A percentile compares a stretch with the other conserved stretches of the same genome.
phyloP scores from a whole-genome alignment of 2,888 invertebrate genomes.

The Agrenia bidenticulata region DNA sequence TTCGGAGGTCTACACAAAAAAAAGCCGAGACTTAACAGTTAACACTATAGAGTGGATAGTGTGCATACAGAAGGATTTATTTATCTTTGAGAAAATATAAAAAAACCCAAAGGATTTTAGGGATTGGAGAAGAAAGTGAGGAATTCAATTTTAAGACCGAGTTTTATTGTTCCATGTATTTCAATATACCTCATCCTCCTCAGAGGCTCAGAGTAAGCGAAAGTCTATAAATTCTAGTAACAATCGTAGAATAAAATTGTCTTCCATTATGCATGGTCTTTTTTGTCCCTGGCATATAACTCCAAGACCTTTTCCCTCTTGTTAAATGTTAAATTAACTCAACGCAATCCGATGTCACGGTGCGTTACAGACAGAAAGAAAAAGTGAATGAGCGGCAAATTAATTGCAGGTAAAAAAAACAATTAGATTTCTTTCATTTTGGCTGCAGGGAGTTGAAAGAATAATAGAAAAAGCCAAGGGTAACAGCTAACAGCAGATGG shows the following conservation, averaged over 20 bases:
- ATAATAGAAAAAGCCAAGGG: background rate
- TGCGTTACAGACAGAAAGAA: constrained; percentile 3
- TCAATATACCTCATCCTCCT: background rate
- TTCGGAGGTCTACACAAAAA: no score
- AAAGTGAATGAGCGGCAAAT: constrained; percentile 14
- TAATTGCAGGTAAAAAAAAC: constrained; percentile 7
- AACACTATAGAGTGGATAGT: no score
- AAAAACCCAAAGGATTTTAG: no score
- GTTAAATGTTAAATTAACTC: constrained; percentile 2
- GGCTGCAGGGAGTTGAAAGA: background rate
- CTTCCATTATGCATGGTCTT: constrained; percentile 1
- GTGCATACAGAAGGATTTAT: no score
- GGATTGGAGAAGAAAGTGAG: no score
- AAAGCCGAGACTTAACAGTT: no score
- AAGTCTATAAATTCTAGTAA: background rate
- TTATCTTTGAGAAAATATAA: no score
- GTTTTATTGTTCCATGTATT: no score
- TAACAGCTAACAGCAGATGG: background rate
- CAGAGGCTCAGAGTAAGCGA: background rate
- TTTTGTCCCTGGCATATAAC: background rate
- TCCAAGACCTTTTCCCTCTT: background rate
- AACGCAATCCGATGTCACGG: constrained; percentile 10
- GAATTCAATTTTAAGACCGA: no score
- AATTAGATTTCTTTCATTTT: constrained; percentile 13
- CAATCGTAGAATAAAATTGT: background rate